Percentiles rank a stretch among this genome's conserved stretches.
Conservation (phyloP, 2,888 invertebrate genomes). For the Aethes cnicana region DNA sequence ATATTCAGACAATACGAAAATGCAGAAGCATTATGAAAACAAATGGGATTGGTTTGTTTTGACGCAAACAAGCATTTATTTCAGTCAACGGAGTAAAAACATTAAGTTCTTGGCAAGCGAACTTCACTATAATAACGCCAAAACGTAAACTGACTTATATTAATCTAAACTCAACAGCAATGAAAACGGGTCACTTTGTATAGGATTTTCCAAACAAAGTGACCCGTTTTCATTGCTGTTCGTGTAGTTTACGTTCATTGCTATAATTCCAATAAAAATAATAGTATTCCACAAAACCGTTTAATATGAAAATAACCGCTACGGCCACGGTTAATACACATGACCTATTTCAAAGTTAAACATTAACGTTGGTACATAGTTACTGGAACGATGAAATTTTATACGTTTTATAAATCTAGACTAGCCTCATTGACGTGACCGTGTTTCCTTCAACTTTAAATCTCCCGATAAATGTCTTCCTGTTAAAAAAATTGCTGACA, state of each 20-base stretch:
- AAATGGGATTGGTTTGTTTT: constrained; percentile 26
- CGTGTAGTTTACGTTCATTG: constrained; percentile 7
- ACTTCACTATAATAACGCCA: constrained; percentile 9
- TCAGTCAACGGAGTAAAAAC: constrained; percentile 27
- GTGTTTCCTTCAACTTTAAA: constrained; percentile 4
- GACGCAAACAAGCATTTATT: constrained; percentile 33
- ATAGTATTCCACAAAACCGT: constrained; percentile 1
- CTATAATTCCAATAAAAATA: constrained; percentile 17
- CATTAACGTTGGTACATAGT: constrained; percentile 13
- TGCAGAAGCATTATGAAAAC: constrained; percentile 1
- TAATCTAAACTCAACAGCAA: too few relatives aligned
- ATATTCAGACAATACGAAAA: background rate
- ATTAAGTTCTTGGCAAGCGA: constrained; percentile 28
- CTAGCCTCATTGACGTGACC: constrained; percentile 18
- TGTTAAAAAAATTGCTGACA: too few relatives aligned
- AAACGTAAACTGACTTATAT: background rate
- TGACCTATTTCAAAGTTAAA: constrained; percentile 14
- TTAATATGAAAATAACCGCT: constrained; percentile 14
- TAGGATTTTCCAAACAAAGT: too few relatives aligned
- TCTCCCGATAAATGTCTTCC: constrained; percentile 10
- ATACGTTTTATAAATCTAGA: constrained; percentile 20
- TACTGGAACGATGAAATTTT: constrained; percentile 19
- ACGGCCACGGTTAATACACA: constrained; percentile 5
- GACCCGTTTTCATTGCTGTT: too few relatives aligned
- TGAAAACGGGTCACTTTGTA: too few relatives aligned